Percentiles rank a stretch among this genome's conserved stretches.
Evolutionary conservation across 2,888 invertebrate species (phyloP).

Genomic region (Lagria hirta): DNA sequence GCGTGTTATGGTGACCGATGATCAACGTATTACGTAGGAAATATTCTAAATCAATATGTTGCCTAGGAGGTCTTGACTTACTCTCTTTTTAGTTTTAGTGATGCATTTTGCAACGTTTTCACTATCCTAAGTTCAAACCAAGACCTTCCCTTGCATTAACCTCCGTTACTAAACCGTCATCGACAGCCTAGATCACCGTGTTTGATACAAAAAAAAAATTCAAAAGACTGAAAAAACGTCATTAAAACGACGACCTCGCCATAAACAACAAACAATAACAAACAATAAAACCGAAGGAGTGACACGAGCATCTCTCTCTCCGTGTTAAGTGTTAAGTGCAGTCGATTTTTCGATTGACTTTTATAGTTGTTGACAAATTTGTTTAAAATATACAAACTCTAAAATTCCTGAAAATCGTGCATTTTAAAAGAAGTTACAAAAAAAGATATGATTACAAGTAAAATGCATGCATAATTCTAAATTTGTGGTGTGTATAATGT

Average conservation of each 20-base stretch:
- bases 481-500: constrained; percentile 46
- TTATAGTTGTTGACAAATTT: constrained; percentile 47
- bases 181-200: constrained; percentile 15
- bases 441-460: constrained; percentile 15
- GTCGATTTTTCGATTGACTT: constrained; percentile 41
- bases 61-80: constrained; percentile 5
- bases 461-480: constrained; percentile 53
- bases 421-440: constrained; percentile 28
- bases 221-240: constrained; percentile 35
- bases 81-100: no score
- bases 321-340: constrained; percentile 49
- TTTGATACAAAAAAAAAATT: constrained; percentile 10
- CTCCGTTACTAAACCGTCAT: constrained; percentile 13
- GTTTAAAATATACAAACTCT: constrained; percentile 34
- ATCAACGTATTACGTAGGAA: constrained; percentile 22
- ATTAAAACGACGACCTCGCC: constrained; percentile 31
- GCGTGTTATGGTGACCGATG: constrained; percentile 24
- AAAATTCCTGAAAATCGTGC: constrained; percentile 37
- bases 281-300: constrained; percentile 11
- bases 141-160: background rate
- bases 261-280: constrained; percentile 11
- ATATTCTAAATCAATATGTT: constrained; percentile 21
- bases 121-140: no score
- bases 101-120: no score
- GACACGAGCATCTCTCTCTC: constrained; percentile 19